Evolutionary conservation across 2,797 vertebrate genomes (phyloP).

Genomic region (Enteromius unitaeniatus): DNA sequence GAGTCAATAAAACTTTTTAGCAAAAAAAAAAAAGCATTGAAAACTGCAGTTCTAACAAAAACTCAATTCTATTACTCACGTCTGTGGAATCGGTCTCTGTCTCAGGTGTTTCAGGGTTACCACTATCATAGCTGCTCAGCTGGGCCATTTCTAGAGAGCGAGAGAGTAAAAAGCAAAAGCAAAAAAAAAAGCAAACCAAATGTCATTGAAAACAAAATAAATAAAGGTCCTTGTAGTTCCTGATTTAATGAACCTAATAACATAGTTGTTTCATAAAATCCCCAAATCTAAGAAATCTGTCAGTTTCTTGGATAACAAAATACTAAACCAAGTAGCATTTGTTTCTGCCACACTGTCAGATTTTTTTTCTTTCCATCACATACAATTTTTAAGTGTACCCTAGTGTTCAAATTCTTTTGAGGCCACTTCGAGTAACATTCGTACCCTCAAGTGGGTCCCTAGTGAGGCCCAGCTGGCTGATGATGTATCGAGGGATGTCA

Average conservation of each 20-base stretch:
- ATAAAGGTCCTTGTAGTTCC: neutral
- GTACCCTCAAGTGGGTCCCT: slow-evolving; percentile 94
- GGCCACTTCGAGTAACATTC: slow-evolving; percentile 25
- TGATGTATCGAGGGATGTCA: slow-evolving; percentile 96
- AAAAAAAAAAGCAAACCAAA: neutral
- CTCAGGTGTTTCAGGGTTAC: slow-evolving; percentile 90
- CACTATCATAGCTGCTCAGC: slow-evolving; percentile 93
- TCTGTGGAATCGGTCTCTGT: slow-evolving; percentile 88
- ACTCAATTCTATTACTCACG: slow-evolving; percentile 74
- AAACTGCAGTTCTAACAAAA: neutral
- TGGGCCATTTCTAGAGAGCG: slow-evolving; percentile 91
- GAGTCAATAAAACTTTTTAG: neutral
- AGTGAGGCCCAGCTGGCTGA: slow-evolving; percentile 96
- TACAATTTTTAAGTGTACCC: neutral
- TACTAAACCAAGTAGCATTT: neutral
- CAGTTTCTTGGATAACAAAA: neutral
- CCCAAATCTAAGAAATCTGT: neutral
- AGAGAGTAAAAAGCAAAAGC: neutral
- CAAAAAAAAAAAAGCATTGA: neutral
- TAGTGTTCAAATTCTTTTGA: neutral
- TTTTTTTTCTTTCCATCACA: neutral
- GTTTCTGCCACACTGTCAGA: neutral
- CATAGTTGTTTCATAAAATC: neutral
- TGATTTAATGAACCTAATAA: slow-evolving; percentile 1
- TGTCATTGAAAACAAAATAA: neutral